A percentile compares a stretch with the other conserved stretches of the same genome.
Conservation (phyloP, 2,888 invertebrate genomes). For the Allacma fusca region DNA sequence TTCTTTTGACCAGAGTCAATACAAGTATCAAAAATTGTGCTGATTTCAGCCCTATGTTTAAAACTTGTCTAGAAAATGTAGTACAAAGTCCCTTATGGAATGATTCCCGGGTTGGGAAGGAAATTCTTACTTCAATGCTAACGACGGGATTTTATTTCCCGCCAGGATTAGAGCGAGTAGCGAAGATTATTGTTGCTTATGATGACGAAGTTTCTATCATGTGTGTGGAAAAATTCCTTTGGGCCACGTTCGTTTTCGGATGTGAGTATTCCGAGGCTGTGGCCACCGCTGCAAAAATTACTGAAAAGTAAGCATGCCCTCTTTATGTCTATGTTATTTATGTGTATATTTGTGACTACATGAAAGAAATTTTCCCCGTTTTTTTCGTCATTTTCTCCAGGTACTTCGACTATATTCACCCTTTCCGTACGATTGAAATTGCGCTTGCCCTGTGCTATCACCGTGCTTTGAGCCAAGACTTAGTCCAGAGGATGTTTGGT, state of each 20-base stretch:
- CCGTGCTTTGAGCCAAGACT: constrained; percentile 66
- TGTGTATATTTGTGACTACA: too few species aligned
- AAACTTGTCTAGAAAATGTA: neutral
- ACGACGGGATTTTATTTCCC: neutral
- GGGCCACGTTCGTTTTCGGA: neutral
- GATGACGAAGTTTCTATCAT: neutral
- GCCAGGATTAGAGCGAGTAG: neutral
- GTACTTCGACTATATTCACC: constrained; percentile 64
- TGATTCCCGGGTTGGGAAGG: neutral
- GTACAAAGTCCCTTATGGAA: neutral
- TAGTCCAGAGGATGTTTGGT: constrained; percentile 70
- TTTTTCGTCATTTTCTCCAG: too few species aligned
- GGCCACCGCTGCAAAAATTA: neutral
- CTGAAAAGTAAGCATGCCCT: neutral
- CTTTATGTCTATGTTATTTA: neutral
- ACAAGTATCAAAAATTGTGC: neutral
- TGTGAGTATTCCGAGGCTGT: neutral
- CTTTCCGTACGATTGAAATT: constrained; percentile 68
- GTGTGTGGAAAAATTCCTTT: neutral
- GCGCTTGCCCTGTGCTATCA: constrained; percentile 69
- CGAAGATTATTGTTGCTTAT: neutral
- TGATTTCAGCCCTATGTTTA: neutral
- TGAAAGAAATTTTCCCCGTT: too few species aligned
- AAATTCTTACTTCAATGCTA: neutral
- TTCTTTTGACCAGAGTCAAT: neutral